A percentile compares a stretch with the other conserved stretches of the same genome.
These are phyloP conservation scores for Spicauda simplicius DNA, from an alignment of 2,888 invertebrate genomes.

Conservation along the genomic window DNA sequence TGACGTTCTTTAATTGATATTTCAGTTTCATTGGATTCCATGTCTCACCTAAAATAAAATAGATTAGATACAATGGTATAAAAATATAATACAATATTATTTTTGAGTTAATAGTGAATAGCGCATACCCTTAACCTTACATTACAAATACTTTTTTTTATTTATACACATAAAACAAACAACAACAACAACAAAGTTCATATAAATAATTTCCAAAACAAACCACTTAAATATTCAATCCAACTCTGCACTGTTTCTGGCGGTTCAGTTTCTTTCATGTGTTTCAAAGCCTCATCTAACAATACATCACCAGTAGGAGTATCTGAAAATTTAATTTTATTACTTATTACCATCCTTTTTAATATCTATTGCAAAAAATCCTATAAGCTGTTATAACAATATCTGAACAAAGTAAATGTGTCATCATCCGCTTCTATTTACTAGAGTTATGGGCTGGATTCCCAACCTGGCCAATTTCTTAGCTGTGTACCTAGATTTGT, in stretches of 20 bases:
- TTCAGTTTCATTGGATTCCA: constrained; percentile 99
- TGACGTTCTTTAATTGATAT: constrained; percentile 99
- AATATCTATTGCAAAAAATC: no score
- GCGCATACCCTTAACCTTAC: no score
- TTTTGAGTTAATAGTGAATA: no score
- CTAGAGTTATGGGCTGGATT: no score
- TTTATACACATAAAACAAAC: not conserved
- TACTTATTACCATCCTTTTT: no score
- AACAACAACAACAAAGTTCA: not conserved
- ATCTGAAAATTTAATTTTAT: constrained; percentile 87
- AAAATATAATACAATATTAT: not conserved
- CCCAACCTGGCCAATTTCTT: no score
- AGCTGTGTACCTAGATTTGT: no score
- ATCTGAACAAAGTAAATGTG: no score
- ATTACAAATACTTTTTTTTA: not conserved
- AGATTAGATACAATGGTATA: not conserved
- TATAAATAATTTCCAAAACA: constrained; percentile 50
- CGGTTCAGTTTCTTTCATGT: constrained; percentile 99
- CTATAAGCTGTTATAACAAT: no score
- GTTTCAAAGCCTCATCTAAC: constrained; percentile 97
- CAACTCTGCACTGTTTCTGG: constrained; percentile 99
- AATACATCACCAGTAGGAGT: constrained; percentile 99
- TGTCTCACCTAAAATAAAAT: constrained; percentile 91
- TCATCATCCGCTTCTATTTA: no score
- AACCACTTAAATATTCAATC: constrained; percentile 99